Evolutionary conservation across 2,888 invertebrate genomes (phyloP), one percentile per base, ranked within the genome.

Genomic region (Netelia melanura): DNA sequence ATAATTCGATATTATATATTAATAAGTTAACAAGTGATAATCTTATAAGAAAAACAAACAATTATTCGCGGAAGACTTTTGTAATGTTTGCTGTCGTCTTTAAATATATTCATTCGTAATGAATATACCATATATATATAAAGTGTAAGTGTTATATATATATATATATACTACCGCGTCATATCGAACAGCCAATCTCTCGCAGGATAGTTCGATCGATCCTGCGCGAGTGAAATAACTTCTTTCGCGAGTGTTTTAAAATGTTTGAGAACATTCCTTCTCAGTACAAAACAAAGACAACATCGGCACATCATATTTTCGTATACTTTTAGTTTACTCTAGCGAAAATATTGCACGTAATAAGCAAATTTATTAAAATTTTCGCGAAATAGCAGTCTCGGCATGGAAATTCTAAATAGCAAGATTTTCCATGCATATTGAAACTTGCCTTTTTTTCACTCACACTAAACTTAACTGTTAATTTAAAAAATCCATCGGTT

Each of bases 41-140:
- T 80, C 61, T 80, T 80, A 82, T 74, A 84, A 82, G 14, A 80
- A 61, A 70, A 67, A 68, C 25, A 81, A 72, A 85, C 38, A 38
- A 38, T 38, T 74, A 84, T 83, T 67, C 70, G 70, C 86, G 92
- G 91, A 93, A 93, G 91, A 92, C 91, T 88, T 86, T 91, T 88
- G 90, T 91, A 90, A 92, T 91, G 86, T 91, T 92, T 92, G 91
- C 88, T 90, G 90, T 89, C 87, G 62, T 67, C 54, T 64, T 14
- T 6, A 25, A 25, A 54, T 65, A 71, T 79, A 79, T 79, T 82
- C 74, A 64, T 83, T 68, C 23, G 11, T 43, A 64, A 82, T 75
- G 77, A 81, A 81, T 68, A 81, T 74, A 67, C 10, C 58, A 67
- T 62, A 38, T 64, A 21, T 48, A 44, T 54, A 62, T 71, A 11